Evolutionary conservation across 1,140 invertebrate genomes (phyloP), one percentile per base, ranked within the genome.

Genomic region (Drosophila trapezifrons): DNA sequence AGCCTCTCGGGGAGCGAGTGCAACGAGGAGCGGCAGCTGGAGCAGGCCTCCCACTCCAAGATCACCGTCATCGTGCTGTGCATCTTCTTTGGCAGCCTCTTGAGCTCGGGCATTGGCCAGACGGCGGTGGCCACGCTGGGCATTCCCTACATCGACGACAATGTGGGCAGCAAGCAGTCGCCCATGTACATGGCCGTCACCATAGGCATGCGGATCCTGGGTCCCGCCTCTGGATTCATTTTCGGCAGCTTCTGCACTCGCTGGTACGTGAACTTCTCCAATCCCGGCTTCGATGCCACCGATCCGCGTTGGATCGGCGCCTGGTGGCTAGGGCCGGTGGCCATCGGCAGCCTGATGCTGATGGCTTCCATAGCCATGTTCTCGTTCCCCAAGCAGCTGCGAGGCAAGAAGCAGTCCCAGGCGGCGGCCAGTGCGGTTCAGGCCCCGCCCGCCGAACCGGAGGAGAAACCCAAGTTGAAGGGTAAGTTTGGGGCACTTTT

Each of bases 131-230:
- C 97, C 70, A 98, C 97, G 4, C 93, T 98, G n/a, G 97, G 97
- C 5, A 98, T 98, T 84, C 97, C 97, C 1, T 98, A 98, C 87
- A 97, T 98, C 47, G 97, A 98, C 80, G 97, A 98, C 92, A 98
- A 98, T 92, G 97, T 98, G 27, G 96, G 96, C 69, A 97, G 96
- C 92, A 95, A 96, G 90, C 97, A 98, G 91, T 98, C 97, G 47
- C 97, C 97, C n/a, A 94, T 98, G 66, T 98, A 98, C 93, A 98
- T 98, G 93, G 97, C 97, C 10, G 97, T 98, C 63, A 98, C 97
- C 7, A 98, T 98, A 74, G 97, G 97, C 37, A 97, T 98, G 37
- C 93, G 97, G 46, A 98, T 98, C 60, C 94, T 98, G 32, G 97
- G 97, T 0, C 97, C 97, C 5, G 97, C 97, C 0, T 93, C 97